Base-by-base conservation (phyloP, 2,888 invertebrate genomes). In the Ennomos erosarius region DNA sequence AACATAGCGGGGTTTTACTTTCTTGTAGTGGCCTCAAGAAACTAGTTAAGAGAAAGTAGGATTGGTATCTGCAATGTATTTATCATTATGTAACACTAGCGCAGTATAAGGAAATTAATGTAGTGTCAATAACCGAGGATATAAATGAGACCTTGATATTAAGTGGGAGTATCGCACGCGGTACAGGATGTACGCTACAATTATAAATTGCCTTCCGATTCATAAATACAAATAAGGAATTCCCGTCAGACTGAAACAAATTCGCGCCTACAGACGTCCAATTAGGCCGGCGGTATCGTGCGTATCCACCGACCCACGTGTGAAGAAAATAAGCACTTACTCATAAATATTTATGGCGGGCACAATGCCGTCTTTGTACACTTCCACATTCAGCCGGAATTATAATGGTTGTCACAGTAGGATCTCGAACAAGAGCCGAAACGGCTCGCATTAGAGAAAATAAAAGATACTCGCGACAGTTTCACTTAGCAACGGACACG, bases 21-120 rank as follows among this genome's bases (percentile, higher is more conserved):
- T 92, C 92, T 88, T 88, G 80, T 81, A 83, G 84, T 86, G 85
- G 88, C 90, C 87, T 83, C 85, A 85, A 87, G 85, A 90, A 90
- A 89, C 88, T 86, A 89, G 89, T 89, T 88, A 85, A 87, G 91
- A 90, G 90, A 91, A 92, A 91, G 90, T 92, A 88, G 89, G 88
- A 87, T 88, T 84, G 82, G 85, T 83, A 84, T 87, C 83, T 85
- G 84, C 80, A 76, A 70, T 79, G 76, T 75, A 80, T 85, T 85
- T 86, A 86, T 84, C 79, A 77, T 87, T 87, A 87, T 83, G 84
- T 86, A 87, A 88, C 76, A 73, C 70, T 70, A 69, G 70, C 70
- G 69, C 69, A 67, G 69, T 43, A 55, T 51, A 54, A 63, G 62
- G 54, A 55, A 69, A 69, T 73, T 69, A 69, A 60, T 47, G 44